Evolutionary conservation across 2,797 vertebrate species (phyloP).

Genomic region (Ciconia nigra): DNA sequence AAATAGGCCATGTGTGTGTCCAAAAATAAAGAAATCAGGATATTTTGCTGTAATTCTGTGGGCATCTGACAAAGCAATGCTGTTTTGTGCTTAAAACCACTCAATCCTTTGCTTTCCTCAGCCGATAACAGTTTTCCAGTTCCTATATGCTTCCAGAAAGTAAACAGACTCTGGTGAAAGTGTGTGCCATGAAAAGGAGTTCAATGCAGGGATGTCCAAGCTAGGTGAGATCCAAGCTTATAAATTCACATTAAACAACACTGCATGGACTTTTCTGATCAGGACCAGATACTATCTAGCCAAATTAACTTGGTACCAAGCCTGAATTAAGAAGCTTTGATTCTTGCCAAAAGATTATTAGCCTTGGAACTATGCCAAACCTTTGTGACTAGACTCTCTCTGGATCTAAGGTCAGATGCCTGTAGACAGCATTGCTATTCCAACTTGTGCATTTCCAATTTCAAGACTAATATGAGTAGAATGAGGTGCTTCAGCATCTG

Average conservation of each 20-base stretch:
- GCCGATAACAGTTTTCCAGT: background rate
- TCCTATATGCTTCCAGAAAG: background rate
- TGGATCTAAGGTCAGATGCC: background rate
- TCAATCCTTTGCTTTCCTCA: background rate
- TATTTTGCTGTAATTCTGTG: background rate
- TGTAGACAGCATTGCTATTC: background rate
- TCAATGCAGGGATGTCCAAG: background rate
- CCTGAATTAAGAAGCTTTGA: background rate
- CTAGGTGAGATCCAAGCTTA: background rate
- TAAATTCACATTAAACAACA: background rate
- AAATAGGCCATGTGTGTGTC: background rate
- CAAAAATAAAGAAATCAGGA: background rate
- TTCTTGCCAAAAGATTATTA: background rate
- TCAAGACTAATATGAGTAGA: background rate
- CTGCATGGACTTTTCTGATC: background rate
- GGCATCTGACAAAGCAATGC: background rate
- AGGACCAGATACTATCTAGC: background rate
- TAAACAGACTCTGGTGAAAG: background rate
- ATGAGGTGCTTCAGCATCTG: background rate
- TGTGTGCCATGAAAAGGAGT: background rate
- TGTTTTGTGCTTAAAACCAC: background rate
- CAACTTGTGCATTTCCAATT: background rate
- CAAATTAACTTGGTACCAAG: background rate
- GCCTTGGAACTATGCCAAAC: background rate
- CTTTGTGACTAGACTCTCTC: background rate